These are phyloP conservation scores for Odocoileus hemionus DNA, from an alignment of 2,113 vertebrate species.

Conservation along the genomic window DNA sequence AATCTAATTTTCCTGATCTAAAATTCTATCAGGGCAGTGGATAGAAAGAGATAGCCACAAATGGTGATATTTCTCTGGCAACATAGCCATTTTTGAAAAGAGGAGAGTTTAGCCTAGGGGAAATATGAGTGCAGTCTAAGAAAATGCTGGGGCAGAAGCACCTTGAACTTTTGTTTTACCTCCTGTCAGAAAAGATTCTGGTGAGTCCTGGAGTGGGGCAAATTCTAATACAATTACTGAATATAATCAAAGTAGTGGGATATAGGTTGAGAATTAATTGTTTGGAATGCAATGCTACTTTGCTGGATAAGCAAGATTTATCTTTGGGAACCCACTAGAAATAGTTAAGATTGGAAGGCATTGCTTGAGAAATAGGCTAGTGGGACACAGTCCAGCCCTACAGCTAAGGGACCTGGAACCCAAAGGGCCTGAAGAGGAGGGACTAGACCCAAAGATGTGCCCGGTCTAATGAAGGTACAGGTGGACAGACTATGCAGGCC, in stretches of 20 bases:
- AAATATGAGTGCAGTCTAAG: background rate
- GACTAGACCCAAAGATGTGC: background rate
- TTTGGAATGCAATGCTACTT: background rate
- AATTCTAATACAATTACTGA: background rate
- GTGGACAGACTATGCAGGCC: fast-evolving
- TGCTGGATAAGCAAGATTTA: background rate
- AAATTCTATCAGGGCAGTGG: background rate
- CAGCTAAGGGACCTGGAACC: background rate
- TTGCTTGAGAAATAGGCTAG: background rate
- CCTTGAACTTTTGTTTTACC: background rate
- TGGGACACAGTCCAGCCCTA: background rate
- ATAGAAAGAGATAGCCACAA: background rate
- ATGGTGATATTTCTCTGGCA: background rate
- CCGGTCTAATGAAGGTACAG: too few relatives aligned
- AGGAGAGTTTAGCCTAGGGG: background rate
- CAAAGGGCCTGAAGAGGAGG: background rate
- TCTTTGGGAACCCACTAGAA: background rate
- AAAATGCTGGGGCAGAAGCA: background rate
- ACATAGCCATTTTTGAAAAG: background rate
- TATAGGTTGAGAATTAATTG: background rate
- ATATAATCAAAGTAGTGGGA: background rate
- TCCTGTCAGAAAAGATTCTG: background rate
- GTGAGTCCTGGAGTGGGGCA: background rate
- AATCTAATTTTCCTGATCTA: background rate
- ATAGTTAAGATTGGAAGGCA: background rate